phyloP scores from a whole-genome alignment of 2,888 invertebrate genomes.

The Pristionchus entomophagus region DNA sequence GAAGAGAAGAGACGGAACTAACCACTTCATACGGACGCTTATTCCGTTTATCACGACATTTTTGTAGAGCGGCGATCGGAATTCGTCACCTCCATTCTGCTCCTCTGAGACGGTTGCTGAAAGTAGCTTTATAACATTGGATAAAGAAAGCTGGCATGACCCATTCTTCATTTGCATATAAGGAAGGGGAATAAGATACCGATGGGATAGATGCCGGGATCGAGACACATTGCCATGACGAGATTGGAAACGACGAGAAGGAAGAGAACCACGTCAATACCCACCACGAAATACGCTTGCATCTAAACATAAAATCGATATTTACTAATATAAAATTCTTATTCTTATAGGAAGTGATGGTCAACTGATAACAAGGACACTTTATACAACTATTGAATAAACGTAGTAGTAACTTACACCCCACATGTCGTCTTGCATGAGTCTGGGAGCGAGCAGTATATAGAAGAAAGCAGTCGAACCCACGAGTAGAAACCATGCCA shows the following conservation, averaged over 20 bases:
- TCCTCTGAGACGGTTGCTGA: constrained; percentile 95
- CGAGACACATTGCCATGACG: constrained; percentile 95
- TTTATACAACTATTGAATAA: neutral
- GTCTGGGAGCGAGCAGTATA: constrained; percentile 65
- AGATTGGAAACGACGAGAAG: constrained; percentile 98
- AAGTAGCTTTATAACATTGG: neutral
- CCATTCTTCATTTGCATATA: neutral
- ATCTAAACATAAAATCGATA: neutral
- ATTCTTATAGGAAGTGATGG: neutral
- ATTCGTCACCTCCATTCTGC: constrained; percentile 89
- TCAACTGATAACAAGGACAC: neutral
- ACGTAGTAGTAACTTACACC: neutral
- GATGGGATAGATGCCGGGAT: constrained; percentile 67
- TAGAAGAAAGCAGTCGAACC: constrained; percentile 78
- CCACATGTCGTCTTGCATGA: constrained; percentile 53
- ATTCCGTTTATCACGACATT: constrained; percentile 96
- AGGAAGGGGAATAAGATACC: constrained; percentile 50
- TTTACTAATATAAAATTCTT: neutral
- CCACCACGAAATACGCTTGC: neutral
- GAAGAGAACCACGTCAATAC: constrained; percentile 91
- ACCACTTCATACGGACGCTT: constrained; percentile 99
- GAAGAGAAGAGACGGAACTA: neutral
- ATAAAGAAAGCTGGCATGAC: too few species aligned
- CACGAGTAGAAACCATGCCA: constrained; percentile 96
- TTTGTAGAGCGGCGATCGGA: constrained; percentile 88